Evolutionary conservation across 1,140 invertebrate species (phyloP), one percentile per base, ranked within the genome.

Genomic region (Eupristina koningsbergeri): DNA sequence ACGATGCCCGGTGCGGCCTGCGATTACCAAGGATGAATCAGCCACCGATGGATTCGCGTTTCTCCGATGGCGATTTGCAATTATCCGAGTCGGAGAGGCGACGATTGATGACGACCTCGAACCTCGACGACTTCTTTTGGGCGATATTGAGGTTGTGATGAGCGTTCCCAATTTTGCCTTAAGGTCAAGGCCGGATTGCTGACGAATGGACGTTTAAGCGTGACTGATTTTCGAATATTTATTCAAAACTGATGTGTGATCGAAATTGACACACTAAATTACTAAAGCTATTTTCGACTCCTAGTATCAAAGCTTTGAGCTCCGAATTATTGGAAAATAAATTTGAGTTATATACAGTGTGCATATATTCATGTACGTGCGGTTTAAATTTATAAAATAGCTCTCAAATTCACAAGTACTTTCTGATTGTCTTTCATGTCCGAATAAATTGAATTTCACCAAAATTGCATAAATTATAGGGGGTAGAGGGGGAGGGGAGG

Each of bases 1-100:
- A 85, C 67, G 75, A 85, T 78, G 84, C 50, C 39, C 39, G 71
- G 63, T 80, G 22, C 45, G 74, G 67, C 61, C 61, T 36, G 34
- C 3, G 61, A 67, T 41, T 74, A 45, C 26, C 15, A 26, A 17
- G 36, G 17, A 41, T 41, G 31, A 22, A 29, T n/a, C n/a, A 13
- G 3, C 58, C 58, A 13, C 63, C 34, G 15, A 22, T 26, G 67
- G 15, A 36, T 67, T 7, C 34, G 11, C 64, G 31, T 36, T 13
- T 71, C 67, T 36, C 67, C 67, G 34, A 41, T 36, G 67, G 19
- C 67, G 26, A 36, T 22, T n/a, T 0, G 29, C 36, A 22, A 41
- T 6, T 41, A 19, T 41, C n/a, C 67, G 67, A 22, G 6, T 71
- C 67, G 67, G 67, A 36, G 39, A 71, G 36, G 13, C 67, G 31